Conservation (phyloP, 1,140 invertebrate species). For the Zaprionus gabonicus region DNA sequence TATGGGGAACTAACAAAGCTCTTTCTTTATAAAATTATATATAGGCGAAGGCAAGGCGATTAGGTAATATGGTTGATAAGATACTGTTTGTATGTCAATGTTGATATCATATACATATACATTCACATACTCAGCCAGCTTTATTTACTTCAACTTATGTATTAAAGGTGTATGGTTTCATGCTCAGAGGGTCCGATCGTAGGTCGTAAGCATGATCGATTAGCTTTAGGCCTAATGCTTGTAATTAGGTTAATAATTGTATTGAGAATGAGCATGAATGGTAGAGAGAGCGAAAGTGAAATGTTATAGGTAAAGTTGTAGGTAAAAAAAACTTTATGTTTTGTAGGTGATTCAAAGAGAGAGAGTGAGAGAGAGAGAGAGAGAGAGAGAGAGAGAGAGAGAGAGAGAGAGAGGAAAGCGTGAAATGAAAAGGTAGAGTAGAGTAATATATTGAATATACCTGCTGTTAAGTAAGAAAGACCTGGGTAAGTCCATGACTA, state of each 20-base stretch:
- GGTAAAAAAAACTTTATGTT: no score
- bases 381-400: background rate
- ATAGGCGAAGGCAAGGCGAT: background rate
- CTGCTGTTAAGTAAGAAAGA: no score
- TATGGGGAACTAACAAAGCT: background rate
- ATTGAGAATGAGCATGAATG: background rate
- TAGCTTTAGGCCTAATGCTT: conserved; percentile 5
- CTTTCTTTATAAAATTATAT: background rate
- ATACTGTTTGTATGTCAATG: background rate
- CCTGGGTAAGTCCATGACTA: background rate
- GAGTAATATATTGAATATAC: background rate
- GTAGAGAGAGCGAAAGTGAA: background rate
- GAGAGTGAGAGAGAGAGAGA: background rate
- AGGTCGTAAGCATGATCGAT: conserved; percentile 39
- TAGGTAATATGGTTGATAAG: background rate
- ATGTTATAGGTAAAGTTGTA: no score
- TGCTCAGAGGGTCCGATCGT: background rate
- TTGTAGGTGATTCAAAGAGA: background rate
- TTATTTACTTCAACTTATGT: no score
- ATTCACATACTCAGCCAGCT: background rate
- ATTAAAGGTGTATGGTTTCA: background rate
- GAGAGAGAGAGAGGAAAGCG: no score
- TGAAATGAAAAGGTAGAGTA: background rate
- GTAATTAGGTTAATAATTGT: conserved; percentile 32
- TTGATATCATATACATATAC: background rate